A percentile compares a stretch with the other conserved stretches of the same genome.
Conservation (phyloP, 2,797 vertebrate species). For the Diglossa cyanea region DNA sequence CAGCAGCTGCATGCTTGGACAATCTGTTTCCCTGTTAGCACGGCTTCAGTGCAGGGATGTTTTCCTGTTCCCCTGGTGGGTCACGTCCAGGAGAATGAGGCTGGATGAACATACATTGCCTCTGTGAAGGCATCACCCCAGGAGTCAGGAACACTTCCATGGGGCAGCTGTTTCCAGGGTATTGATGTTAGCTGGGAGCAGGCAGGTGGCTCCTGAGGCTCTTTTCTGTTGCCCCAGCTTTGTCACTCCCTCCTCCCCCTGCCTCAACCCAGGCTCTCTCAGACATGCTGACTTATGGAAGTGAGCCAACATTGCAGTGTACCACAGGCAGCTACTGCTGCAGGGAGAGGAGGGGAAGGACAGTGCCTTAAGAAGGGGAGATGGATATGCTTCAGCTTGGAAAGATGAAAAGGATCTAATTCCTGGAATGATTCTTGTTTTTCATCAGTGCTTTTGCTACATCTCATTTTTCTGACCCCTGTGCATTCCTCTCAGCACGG, state of each 20-base stretch:
- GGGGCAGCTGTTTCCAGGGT: background rate
- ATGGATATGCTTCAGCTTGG: background rate
- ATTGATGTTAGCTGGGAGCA: background rate
- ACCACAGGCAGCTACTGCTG: slow-evolving; percentile 4
- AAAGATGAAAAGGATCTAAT: background rate
- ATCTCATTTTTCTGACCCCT: background rate
- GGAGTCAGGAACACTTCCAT: background rate
- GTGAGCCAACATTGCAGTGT: slow-evolving; percentile 7
- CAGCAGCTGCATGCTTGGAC: slow-evolving; percentile 20
- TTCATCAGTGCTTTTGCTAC: background rate
- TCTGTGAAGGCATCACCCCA: background rate
- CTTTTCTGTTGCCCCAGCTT: background rate
- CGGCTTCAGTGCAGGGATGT: background rate
- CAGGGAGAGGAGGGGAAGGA: background rate
- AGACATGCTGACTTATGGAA: slow-evolving; percentile 19
- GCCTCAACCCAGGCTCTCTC: background rate
- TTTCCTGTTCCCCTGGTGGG: background rate
- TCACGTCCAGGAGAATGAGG: background rate
- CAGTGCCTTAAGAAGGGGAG: background rate
- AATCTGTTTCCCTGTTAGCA: background rate
- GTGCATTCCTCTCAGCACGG: background rate
- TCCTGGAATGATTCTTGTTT: background rate
- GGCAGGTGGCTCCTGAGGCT: background rate
- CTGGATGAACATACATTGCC: background rate
- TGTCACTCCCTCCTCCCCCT: background rate